Evolutionary conservation across 2,888 invertebrate genomes (phyloP), one percentile per base, ranked within the genome.

Genomic region (Mythimna ferrago): DNA sequence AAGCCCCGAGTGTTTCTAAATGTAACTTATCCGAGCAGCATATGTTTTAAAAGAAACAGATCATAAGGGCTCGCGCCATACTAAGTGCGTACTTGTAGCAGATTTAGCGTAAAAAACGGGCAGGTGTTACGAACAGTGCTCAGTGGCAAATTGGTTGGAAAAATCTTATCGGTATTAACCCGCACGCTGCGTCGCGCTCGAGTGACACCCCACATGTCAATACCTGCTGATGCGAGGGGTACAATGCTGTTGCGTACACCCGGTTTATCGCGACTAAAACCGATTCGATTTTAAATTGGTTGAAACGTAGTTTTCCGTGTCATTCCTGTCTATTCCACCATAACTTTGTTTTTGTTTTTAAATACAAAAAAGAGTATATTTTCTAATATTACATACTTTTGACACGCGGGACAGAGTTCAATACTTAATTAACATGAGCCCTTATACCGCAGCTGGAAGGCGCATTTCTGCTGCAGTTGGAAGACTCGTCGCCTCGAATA

Each of bases 161-260:
- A 78, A 94, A 93, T 92, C 84, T 83, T 84, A 87, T 85, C 81
- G 81, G 84, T 81, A 83, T 71, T 75, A 83, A 72, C 48, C 63
- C 67, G 79, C 69, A 75, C 84, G 70, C 84, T 81, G 85, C 87
- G 84, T 79, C 82, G 78, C 82, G 88, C 80, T 91, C 89, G 86
- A 84, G 81, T 92, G 90, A 91, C 90, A 89, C 78, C 86, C 89
- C 93, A 92, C 89, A 93, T 94, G 93, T 91, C 92, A 89, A 88
- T 89, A 87, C 82, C 91, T 85, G 82, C 91, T 91, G 93, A 85
- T 89, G 86, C 74, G 80, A 65, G 38, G 56, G 68, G 48, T 54
- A 76, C 78, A 71, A 68, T 75, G 58, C 16, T 58, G 64, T 60
- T 61, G 68, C 61, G 57, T 66, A 70, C 61, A 81, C 78, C 72